phyloP scores from a whole-genome alignment of 1,140 invertebrate genomes.

The Lepidostoma basale region DNA sequence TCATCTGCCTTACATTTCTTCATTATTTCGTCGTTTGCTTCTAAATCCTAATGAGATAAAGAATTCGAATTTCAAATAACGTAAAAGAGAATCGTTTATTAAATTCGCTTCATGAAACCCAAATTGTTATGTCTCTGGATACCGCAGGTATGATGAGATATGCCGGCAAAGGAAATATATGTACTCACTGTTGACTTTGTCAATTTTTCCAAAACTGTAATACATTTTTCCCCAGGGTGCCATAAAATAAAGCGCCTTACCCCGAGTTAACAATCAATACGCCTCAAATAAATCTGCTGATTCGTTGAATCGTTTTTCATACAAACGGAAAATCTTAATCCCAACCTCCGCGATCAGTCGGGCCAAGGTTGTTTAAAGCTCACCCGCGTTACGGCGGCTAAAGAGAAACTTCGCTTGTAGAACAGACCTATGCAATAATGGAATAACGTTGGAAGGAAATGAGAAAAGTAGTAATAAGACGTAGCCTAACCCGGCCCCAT shows the following conservation, averaged over 20 bases:
- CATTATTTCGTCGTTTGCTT: too few species aligned
- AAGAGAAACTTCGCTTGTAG: background rate
- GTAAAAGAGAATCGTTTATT: too few species aligned
- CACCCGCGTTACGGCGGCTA: background rate
- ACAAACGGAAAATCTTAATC: background rate
- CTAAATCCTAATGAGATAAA: too few species aligned
- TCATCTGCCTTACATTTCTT: too few species aligned
- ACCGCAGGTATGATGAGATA: too few species aligned
- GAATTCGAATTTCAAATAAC: too few species aligned
- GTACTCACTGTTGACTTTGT: background rate
- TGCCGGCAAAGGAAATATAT: too few species aligned
- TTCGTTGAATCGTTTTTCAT: background rate
- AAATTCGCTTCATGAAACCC: too few species aligned
- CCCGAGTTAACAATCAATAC: conserved; percentile 1
- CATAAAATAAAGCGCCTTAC: background rate
- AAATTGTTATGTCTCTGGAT: too few species aligned
- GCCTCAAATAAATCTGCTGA: background rate
- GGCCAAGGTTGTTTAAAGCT: background rate
- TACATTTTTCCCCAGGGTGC: background rate
- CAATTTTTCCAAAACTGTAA: background rate
- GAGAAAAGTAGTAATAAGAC: conserved; percentile 20
- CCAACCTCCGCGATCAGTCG: background rate
- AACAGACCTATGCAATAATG: background rate
- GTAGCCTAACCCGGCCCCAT: background rate
- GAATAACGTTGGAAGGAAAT: background rate